These are phyloP conservation scores for Agrochola lychnidis DNA, from an alignment of 2,888 invertebrate species.

Conservation along the genomic window DNA sequence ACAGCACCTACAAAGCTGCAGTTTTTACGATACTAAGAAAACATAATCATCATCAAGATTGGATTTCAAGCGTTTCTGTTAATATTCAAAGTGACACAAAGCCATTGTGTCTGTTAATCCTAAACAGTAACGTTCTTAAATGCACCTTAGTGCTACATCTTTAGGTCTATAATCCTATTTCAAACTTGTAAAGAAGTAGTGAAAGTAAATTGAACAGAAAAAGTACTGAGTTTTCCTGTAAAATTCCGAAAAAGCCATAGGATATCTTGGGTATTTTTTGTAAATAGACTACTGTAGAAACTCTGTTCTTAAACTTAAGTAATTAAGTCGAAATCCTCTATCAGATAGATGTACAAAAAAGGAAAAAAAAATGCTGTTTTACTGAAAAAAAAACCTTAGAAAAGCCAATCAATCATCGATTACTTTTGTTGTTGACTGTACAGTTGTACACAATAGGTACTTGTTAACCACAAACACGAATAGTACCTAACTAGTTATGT, in stretches of 20 bases:
- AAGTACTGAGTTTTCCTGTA: neutral
- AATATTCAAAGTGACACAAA: slow-evolving; percentile 10
- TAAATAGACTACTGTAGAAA: neutral
- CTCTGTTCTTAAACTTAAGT: neutral
- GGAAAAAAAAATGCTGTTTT: neutral
- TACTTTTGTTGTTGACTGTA: neutral
- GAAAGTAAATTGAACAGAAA: slow-evolving; percentile 26
- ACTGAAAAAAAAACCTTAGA: neutral
- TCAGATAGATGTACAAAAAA: neutral
- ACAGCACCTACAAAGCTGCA: too few species aligned
- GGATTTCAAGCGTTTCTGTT: slow-evolving; percentile 2
- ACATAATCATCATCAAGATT: neutral
- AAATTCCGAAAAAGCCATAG: neutral
- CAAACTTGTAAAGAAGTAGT: slow-evolving; percentile 2
- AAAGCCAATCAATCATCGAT: neutral
- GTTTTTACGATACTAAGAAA: too few species aligned
- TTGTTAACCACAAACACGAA: slow-evolving; percentile 22
- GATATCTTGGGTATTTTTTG: neutral
- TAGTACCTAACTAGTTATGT: slow-evolving; percentile 13
- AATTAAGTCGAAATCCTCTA: neutral
- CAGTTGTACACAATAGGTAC: slow-evolving; percentile 3
- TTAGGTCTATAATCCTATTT: slow-evolving; percentile 12
- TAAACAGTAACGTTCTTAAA: slow-evolving; percentile 6
- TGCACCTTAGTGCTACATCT: neutral
- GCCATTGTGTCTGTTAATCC: slow-evolving; percentile 23